A percentile compares a stretch with the other conserved stretches of the same genome.
Evolutionary conservation across 2,888 invertebrate species (phyloP).

Genomic region (Leucophenga maculata): DNA sequence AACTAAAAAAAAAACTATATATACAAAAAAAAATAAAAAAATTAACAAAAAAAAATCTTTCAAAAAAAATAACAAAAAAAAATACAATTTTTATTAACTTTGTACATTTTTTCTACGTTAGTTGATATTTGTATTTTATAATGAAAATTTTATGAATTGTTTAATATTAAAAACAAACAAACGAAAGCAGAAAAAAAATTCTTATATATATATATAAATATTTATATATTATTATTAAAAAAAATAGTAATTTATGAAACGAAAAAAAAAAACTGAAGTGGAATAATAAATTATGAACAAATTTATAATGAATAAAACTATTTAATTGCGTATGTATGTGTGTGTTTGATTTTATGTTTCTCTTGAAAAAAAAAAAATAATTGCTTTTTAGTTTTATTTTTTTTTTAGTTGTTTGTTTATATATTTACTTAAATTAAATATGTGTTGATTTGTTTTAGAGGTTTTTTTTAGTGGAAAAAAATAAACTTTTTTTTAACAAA

Average conservation of each 20-base stretch:
- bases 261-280: slow-evolving; percentile 36
- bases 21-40: slow-evolving; percentile 1
- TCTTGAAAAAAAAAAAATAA: slow-evolving; percentile 35
- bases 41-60: slow-evolving; percentile 4
- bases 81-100: slow-evolving; percentile 27
- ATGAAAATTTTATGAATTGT: slow-evolving; percentile 44
- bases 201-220: slow-evolving; percentile 60
- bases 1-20: slow-evolving; percentile 12
- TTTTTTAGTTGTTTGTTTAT: slow-evolving; percentile 8
- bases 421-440: neutral
- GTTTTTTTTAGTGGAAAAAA: slow-evolving; percentile 1
- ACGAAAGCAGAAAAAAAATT: slow-evolving; percentile 35
- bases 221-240: slow-evolving; percentile 47
- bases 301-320: slow-evolving; percentile 54
- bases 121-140: slow-evolving; percentile 45
- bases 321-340: slow-evolving; percentile 59
- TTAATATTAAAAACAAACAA: slow-evolving; percentile 38
- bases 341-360: slow-evolving; percentile 38
- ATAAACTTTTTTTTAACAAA: neutral
- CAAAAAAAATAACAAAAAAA: slow-evolving; percentile 17
- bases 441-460: too few relatives aligned
- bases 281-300: slow-evolving; percentile 39
- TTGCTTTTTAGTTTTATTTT: slow-evolving; percentile 2
- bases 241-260: slow-evolving; percentile 25
- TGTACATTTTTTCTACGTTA: slow-evolving; percentile 35